Conservation (phyloP, 2,797 vertebrate genomes). For the Loriculus beryllinus region DNA sequence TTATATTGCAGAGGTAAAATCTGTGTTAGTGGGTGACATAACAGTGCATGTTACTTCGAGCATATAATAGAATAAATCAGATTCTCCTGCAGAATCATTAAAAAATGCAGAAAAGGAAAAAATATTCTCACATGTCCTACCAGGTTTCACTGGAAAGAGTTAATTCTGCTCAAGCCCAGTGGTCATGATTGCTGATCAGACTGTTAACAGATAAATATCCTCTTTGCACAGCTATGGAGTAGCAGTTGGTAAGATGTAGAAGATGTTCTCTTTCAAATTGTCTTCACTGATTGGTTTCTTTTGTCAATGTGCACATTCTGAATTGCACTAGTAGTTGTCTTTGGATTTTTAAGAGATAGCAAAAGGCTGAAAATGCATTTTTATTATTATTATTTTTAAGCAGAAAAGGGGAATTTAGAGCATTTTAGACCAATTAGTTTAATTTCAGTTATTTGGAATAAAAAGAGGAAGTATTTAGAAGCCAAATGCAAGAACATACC, state of each 20-base stretch:
- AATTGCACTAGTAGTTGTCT: not conserved
- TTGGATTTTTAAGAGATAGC: not conserved
- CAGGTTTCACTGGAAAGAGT: not conserved
- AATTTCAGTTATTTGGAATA: not conserved
- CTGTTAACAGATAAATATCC: not conserved
- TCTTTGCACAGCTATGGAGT: not conserved
- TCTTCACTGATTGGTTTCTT: not conserved
- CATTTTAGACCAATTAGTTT: not conserved
- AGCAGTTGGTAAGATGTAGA: not conserved
- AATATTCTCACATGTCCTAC: not conserved
- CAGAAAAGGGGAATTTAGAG: not conserved
- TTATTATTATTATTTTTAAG: not conserved
- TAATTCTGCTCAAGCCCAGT: not conserved
- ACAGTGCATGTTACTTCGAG: not conserved
- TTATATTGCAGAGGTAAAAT: not conserved
- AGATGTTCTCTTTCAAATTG: not conserved
- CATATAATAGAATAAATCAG: not conserved
- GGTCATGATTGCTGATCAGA: not conserved
- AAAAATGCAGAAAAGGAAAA: not conserved
- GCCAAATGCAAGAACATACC: not conserved
- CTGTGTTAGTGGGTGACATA: not conserved
- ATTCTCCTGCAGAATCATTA: not conserved
- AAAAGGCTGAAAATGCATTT: not conserved
- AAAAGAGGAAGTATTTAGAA: not conserved
- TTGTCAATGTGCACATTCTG: not conserved